phyloP scores from a whole-genome alignment of 2,113 vertebrate species.

The Turnix velox region DNA sequence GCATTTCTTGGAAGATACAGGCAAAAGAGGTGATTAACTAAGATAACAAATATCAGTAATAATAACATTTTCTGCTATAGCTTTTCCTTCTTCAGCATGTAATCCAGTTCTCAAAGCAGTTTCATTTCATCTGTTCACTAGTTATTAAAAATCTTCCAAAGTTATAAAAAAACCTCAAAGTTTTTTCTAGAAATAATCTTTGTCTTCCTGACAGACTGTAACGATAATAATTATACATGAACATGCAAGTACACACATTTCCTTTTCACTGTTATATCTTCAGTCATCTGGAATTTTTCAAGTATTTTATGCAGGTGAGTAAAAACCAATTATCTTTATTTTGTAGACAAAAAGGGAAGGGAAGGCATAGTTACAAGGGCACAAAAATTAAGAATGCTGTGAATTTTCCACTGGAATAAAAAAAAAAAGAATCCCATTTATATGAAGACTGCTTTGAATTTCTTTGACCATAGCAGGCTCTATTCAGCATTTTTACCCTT shows the following conservation, averaged over 20 bases:
- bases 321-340: constrained; percentile 41
- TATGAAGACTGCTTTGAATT: not conserved
- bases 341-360: not conserved
- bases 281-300: constrained; percentile 40
- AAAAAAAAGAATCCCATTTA: not conserved
- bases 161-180: not conserved
- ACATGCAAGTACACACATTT: not conserved
- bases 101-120: constrained; percentile 28
- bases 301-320: constrained; percentile 52
- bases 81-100: not conserved
- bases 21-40: not conserved
- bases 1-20: not conserved
- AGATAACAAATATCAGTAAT: constrained; percentile 4
- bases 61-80: constrained; percentile 9
- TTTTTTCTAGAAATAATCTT: constrained; percentile 17
- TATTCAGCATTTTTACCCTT: not conserved
- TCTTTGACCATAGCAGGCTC: not conserved
- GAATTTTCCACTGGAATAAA: not conserved
- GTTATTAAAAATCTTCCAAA: constrained; percentile 27
- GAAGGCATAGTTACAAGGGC: not conserved
- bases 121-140: constrained; percentile 18
- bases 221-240: constrained; percentile 40
- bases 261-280: constrained; percentile 29
- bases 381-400: not conserved
- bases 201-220: constrained; percentile 31